Conservation (phyloP, 2,113 vertebrate genomes). For the Chiloscyllium plagiosum region DNA sequence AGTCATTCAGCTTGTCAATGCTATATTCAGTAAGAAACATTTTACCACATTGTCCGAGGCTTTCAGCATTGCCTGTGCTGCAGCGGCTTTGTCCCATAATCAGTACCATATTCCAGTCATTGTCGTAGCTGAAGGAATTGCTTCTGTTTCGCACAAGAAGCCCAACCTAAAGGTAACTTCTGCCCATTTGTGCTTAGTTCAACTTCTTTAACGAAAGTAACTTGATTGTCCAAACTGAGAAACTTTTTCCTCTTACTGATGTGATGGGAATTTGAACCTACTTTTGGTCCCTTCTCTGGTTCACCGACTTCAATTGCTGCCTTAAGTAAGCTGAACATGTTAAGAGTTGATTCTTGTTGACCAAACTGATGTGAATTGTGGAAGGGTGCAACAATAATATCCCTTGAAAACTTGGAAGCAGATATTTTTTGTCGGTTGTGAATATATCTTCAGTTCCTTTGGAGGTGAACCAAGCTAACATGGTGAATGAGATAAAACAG, state of each 20-base stretch:
- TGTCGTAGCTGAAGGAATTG: conserved; percentile 68
- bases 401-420: background rate
- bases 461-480: background rate
- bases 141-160: conserved; percentile 80
- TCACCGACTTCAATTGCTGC: background rate
- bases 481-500: background rate
- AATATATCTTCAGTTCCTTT: background rate
- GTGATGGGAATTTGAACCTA: background rate
- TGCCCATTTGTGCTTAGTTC: background rate
- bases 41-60: conserved; percentile 83
- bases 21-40: conserved; percentile 92
- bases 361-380: background rate
- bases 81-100: conserved; percentile 74
- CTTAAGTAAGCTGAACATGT: background rate
- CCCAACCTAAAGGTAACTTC: conserved; percentile 70
- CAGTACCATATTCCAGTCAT: conserved; percentile 82
- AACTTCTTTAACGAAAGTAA: background rate
- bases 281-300: background rate
- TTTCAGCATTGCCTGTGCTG: conserved; percentile 80
- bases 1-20: conserved; percentile 87
- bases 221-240: background rate
- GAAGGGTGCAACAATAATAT: background rate
- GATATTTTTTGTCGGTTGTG: background rate
- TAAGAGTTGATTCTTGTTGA: background rate
- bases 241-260: background rate